Conservation (phyloP, 2,113 vertebrate species). For the Maccullochella peelii region DNA sequence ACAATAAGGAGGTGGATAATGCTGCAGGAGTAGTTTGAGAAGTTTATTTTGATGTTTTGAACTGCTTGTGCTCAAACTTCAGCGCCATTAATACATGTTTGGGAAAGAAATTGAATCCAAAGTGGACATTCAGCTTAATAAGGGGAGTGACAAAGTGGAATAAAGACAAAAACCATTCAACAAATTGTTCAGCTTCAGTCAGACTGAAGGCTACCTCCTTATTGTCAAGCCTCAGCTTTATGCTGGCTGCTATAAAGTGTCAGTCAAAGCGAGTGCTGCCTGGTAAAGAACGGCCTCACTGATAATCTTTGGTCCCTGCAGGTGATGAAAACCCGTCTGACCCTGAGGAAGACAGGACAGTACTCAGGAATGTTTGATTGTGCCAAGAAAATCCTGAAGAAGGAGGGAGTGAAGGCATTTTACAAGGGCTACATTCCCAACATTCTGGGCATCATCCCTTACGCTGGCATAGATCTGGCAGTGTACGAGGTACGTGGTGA, state of each 20-base stretch:
- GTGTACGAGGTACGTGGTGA: conserved; percentile 91
- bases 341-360: conserved; percentile 96
- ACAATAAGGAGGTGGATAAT: too few relatives aligned
- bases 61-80: too few relatives aligned
- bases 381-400: conserved; percentile 94
- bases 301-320: conserved; percentile 57
- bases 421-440: conserved; percentile 98
- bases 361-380: conserved; percentile 95
- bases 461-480: conserved; percentile 96
- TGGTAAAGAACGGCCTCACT: not conserved
- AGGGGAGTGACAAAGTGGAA: too few relatives aligned
- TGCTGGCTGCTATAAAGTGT: not conserved
- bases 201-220: not conserved
- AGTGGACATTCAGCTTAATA: too few relatives aligned
- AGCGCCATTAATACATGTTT: too few relatives aligned
- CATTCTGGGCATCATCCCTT: conserved; percentile 97
- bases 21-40: too few relatives aligned
- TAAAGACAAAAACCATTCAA: not conserved
- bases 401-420: conserved; percentile 93
- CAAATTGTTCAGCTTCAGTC: not conserved
- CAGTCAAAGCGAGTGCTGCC: not conserved
- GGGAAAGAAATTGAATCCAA: too few relatives aligned
- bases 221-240: not conserved
- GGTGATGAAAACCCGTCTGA: conserved; percentile 98
- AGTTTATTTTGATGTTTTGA: too few relatives aligned